phyloP scores from a whole-genome alignment of 2,113 vertebrate species.

The Python bivittatus region DNA sequence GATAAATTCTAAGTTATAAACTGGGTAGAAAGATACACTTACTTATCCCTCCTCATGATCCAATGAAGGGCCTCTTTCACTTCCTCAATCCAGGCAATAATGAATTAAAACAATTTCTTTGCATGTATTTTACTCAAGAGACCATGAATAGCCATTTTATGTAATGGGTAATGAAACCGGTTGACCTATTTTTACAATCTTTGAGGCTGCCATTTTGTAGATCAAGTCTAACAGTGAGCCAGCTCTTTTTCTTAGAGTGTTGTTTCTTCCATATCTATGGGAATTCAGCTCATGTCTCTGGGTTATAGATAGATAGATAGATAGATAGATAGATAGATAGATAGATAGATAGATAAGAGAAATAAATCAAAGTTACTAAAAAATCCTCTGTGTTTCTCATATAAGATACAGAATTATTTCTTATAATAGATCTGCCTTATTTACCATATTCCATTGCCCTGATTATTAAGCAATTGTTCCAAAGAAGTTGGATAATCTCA shows the following conservation, averaged over 20 bases:
- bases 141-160: background rate
- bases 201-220: background rate
- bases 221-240: background rate
- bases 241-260: background rate
- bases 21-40: background rate
- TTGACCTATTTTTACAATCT: background rate
- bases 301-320: background rate
- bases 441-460: background rate
- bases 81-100: background rate
- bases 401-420: background rate
- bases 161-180: background rate
- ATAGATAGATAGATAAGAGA: too few relatives aligned
- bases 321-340: background rate
- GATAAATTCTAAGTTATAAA: background rate
- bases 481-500: background rate
- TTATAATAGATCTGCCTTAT: background rate
- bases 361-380: background rate
- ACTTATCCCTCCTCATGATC: background rate
- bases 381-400: background rate
- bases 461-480: background rate
- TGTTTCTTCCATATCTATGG: background rate
- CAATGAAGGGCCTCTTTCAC: background rate
- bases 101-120: background rate
- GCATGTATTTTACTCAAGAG: background rate
- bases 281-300: background rate